These are phyloP conservation scores for Clostera curtula DNA, from an alignment of 2,888 invertebrate species.

Conservation along the genomic window DNA sequence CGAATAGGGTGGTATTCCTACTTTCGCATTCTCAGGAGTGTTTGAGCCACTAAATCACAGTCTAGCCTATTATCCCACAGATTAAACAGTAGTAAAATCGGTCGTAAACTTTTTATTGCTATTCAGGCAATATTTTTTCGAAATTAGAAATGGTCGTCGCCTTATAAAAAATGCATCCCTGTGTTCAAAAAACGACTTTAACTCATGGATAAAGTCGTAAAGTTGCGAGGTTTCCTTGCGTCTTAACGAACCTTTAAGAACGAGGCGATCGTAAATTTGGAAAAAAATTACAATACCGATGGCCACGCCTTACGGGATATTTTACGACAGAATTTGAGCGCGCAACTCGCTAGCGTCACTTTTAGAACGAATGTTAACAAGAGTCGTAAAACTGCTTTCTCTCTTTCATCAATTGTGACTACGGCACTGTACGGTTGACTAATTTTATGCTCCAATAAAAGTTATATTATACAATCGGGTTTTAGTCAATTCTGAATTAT, in stretches of 20 bases:
- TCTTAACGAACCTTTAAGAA: conserved; percentile 49
- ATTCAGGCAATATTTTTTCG: conserved; percentile 53
- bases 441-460: too few relatives aligned
- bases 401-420: conserved; percentile 22
- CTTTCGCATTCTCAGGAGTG: conserved; percentile 24
- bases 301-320: conserved; percentile 33
- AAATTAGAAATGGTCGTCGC: conserved; percentile 53
- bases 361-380: conserved; percentile 32
- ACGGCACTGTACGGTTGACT: too few relatives aligned
- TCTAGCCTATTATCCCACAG: conserved; percentile 46
- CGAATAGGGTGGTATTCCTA: conserved; percentile 19
- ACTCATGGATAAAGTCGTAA: conserved; percentile 61
- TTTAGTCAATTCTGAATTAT: too few relatives aligned
- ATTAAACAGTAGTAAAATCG: conserved; percentile 69
- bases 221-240: conserved; percentile 41
- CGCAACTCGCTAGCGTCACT: conserved; percentile 20
- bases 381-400: conserved; percentile 27
- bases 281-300: conserved; percentile 32
- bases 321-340: conserved; percentile 46
- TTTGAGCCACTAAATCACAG: conserved; percentile 44
- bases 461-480: too few relatives aligned
- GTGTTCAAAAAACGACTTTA: conserved; percentile 40
- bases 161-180: conserved; percentile 47
- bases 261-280: conserved; percentile 46
- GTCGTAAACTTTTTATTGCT: conserved; percentile 59